Evolutionary conservation across 2,888 invertebrate species (phyloP).

Genomic region (Candidula unifasciata): DNA sequence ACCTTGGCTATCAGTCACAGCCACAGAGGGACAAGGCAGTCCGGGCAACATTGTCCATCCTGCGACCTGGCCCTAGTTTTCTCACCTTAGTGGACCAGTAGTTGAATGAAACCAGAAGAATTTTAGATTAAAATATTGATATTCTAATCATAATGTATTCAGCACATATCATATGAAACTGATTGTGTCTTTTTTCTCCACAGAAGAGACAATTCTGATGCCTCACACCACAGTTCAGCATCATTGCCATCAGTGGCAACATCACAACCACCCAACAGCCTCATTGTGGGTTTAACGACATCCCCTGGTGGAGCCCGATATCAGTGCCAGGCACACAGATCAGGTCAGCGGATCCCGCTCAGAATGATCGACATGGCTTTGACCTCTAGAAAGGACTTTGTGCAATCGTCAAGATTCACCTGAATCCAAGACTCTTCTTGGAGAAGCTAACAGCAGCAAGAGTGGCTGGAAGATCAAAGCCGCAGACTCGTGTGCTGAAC

Average conservation of each 20-base stretch:
- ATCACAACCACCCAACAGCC: neutral
- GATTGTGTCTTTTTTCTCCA: neutral
- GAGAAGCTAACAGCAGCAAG: neutral
- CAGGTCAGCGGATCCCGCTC: neutral
- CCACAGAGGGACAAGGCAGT: too few species aligned
- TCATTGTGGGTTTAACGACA: neutral
- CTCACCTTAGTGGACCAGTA: too few species aligned
- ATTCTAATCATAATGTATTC: neutral
- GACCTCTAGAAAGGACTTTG: neutral
- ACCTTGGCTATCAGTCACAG: too few species aligned
- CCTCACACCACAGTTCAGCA: slow-evolving; percentile 17
- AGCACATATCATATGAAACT: neutral
- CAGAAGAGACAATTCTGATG: slow-evolving; percentile 25
- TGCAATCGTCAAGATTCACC: neutral
- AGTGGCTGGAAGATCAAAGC: slow-evolving; percentile 26
- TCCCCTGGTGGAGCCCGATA: neutral
- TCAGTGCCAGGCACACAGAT: neutral
- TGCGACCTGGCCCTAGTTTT: too few species aligned
- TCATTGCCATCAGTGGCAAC: neutral
- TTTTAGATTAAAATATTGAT: neutral
- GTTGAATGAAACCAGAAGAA: neutral
- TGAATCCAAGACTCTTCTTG: neutral
- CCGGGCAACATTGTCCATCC: too few species aligned
- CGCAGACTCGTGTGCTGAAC: neutral
- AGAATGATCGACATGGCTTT: neutral